Evolutionary conservation across 2,113 vertebrate genomes (phyloP).

Genomic region (Phalacrocorax carbo): DNA sequence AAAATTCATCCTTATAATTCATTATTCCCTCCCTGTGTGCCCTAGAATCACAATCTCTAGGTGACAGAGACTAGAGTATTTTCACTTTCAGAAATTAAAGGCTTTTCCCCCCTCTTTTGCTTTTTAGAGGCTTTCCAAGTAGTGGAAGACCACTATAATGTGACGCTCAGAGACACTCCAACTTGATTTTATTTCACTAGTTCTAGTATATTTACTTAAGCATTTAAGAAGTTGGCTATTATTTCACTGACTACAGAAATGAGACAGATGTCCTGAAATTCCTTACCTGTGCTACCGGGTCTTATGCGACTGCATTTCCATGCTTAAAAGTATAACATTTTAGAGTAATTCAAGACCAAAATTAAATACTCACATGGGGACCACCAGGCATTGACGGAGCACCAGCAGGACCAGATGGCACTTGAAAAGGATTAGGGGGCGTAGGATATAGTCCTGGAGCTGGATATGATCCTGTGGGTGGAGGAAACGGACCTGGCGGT

Average conservation of each 20-base stretch:
- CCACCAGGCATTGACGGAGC: constrained; percentile 77
- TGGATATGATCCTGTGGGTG: constrained; percentile 76
- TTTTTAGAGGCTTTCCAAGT: not conserved
- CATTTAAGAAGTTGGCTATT: not conserved
- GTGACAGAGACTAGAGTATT: not conserved
- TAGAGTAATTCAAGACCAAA: not conserved
- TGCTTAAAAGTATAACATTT: rapidly evolving
- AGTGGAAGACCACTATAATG: not conserved
- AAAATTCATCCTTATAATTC: not conserved
- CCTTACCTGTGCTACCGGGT: not conserved
- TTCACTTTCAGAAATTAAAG: not conserved
- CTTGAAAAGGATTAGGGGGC: constrained; percentile 76
- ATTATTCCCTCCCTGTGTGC: not conserved
- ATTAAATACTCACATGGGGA: constrained; percentile 74
- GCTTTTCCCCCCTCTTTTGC: not conserved
- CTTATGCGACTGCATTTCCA: rapidly evolving
- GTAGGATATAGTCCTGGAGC: constrained; percentile 79
- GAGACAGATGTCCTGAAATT: not conserved
- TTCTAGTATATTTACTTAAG: not conserved
- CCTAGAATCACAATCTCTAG: not conserved
- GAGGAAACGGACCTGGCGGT: constrained; percentile 77
- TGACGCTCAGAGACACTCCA: not conserved
- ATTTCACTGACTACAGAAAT: not conserved
- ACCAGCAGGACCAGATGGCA: constrained; percentile 79
- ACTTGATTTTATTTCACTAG: not conserved